These are phyloP conservation scores for Andrena dorsata DNA, from an alignment of 2,888 invertebrate species.

Conservation along the genomic window DNA sequence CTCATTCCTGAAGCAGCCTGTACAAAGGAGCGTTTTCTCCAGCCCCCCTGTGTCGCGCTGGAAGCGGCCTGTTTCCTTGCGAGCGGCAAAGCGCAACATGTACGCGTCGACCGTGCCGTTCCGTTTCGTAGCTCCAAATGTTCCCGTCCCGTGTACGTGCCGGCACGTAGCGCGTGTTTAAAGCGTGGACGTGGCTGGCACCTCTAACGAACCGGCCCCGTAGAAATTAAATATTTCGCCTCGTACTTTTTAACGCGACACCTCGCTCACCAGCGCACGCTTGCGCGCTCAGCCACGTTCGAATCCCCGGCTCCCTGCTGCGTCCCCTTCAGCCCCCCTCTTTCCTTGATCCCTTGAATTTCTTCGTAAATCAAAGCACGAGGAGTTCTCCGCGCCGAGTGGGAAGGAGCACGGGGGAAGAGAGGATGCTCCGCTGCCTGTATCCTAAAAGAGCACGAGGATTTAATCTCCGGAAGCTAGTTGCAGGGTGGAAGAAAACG, in stretches of 20 bases:
- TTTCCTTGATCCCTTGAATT: not conserved
- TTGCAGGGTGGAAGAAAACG: not conserved
- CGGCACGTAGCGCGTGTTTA: slow-evolving; percentile 76
- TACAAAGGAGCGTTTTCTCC: not conserved
- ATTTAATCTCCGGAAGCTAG: slow-evolving; percentile 54
- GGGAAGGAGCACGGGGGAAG: not conserved
- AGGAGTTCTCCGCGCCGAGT: not conserved
- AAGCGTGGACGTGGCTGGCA: slow-evolving; percentile 72
- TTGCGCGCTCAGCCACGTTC: not conserved
- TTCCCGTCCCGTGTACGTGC: slow-evolving; percentile 66
- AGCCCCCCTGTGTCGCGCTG: not conserved
- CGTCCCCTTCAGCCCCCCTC: not conserved
- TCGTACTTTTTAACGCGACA: slow-evolving; percentile 53
- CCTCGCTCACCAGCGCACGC: slow-evolving; percentile 19
- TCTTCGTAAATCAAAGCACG: slow-evolving; percentile 13
- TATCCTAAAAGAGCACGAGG: not conserved
- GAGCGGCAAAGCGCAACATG: slow-evolving; percentile 54
- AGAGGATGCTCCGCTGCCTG: not conserved
- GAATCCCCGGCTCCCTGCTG: not conserved
- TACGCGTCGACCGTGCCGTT: slow-evolving; percentile 49
- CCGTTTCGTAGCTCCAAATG: slow-evolving; percentile 63
- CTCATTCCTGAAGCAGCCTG: not conserved
- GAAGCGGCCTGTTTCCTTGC: slow-evolving; percentile 20
- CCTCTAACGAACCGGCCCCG: slow-evolving; percentile 60
- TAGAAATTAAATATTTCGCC: slow-evolving; percentile 68